Base-by-base conservation (phyloP, 2,888 invertebrate genomes). In the Erebia epiphron region DNA sequence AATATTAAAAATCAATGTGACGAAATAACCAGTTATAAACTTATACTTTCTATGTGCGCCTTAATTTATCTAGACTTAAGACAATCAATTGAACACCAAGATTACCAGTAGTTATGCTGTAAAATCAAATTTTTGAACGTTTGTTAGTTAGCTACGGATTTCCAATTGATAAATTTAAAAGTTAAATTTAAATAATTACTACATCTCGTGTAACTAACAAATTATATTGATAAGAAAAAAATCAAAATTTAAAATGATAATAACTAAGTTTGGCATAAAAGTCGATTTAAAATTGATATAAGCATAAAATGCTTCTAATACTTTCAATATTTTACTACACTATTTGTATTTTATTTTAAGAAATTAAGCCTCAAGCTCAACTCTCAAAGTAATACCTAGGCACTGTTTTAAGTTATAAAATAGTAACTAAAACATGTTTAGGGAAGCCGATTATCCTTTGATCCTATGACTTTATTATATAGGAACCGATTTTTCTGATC, bases 31-130 rank as follows among this genome's bases (percentile, higher is more conserved):
- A 16, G 35, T 21, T 0, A 10, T 9, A 7, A 60, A 14, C 2
- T n/a, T 26, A n/a, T 50, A 13, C 8, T 26, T 56, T 46, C 46
- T 58, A 67, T 60, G 58, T 58, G 49, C 21, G 67, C 67, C 35
- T 50, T 50, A 26, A 43, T 54, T 66, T 35, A 67, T 9, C 14
- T 75, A 75, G 66, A 58, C 52, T 50, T 75, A 76, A 72, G 68
- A 65, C 41, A 61, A 69, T 68, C 56, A 73, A 69, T 58, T 46
- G 63, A 76, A 76, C 76, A 76, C 76, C 76, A 76, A 76, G 16
- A 61, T 58, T 73, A 70, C 62, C 52, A 73, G 72, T 75, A 69
- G 63, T 57, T 70, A 70, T 66, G 72, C 68, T 68, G 60, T 64
- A 67, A 67, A 64, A 26, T 49, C 67, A 66, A 60, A 43, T 57